Base-by-base conservation (phyloP, 2,888 invertebrate species). In the Agonopterix heracliana region DNA sequence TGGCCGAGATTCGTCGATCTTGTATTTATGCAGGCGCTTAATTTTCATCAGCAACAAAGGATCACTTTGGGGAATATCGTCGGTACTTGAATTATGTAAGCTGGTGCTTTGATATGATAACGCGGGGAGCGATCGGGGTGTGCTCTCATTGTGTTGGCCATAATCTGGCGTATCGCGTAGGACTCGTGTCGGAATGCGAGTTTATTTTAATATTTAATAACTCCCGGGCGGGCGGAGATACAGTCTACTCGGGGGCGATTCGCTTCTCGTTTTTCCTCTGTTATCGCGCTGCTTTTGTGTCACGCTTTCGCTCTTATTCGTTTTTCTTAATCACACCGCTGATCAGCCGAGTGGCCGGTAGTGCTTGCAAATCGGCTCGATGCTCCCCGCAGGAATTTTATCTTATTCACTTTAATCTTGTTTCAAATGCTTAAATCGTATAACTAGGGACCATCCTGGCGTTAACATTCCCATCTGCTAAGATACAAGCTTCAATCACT, bases 191-290 rank as follows among this genome's bases (percentile, higher is more conserved):
- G 84, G 85, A 83, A 86, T 86, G 85, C 84, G 74, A 82, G 85
- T 82, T 85, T 86, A 86, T 87, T 87, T 87, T 88, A 86, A 88
- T 87, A 87, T 88, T 88, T 88, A 87, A 88, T 87, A 87, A 87
- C 81, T 82, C 80, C 77, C 77, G 72, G 78, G 78, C 81, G 76
- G 73, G 70, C 73, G 68, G 49, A 78, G 85, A 84, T 86, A 85
- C 73, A 78, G 85, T 83, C 81, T 81, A 71, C 77, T 80, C 68
- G 74, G 68, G 69, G 79, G 80, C 79, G 79, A 77, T 81, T 80
- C 76, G 69, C 79, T 81, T 77, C 70, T 82, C 81, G 77, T 86
- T 86, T 84, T 80, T 78, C 75, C 72, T 66, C 70, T 71, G 80
- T 81, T 85, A 85, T 85, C 84, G 81, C 69, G 67, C 69, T 73